Percentiles rank a stretch among this genome's conserved stretches.
Evolutionary conservation across 2,797 vertebrate genomes (phyloP).

Genomic region (Gymnothorax reevesii): DNA sequence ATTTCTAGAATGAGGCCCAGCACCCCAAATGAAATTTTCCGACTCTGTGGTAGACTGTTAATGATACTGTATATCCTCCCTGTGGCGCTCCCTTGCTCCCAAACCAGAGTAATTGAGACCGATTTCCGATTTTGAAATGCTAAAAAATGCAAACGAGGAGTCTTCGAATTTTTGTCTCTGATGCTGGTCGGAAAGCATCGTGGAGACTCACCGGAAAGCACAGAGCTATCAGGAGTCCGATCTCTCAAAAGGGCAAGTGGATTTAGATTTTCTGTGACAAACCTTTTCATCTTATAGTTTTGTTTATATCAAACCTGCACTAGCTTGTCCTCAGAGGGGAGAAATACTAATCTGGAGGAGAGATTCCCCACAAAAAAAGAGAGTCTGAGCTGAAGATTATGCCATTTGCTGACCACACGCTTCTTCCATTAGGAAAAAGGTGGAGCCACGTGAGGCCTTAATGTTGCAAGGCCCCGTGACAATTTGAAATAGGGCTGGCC

Average conservation of each 20-base stretch:
- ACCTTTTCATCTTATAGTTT: neutral
- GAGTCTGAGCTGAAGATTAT: constrained; percentile 15
- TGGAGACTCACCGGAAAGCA: neutral
- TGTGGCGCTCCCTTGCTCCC: constrained; percentile 2
- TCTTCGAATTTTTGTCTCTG: neutral
- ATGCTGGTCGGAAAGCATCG: neutral
- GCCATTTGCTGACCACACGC: constrained; percentile 4
- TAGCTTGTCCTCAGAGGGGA: neutral
- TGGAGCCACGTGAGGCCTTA: constrained; percentile 13
- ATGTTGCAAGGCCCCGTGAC: neutral
- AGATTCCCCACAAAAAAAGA: neutral
- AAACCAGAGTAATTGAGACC: constrained; percentile 21
- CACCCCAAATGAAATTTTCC: constrained; percentile 15
- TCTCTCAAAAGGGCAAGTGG: neutral
- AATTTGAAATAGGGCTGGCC: constrained; percentile 6
- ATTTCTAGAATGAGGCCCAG: neutral
- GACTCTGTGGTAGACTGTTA: neutral
- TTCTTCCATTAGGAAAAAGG: constrained; percentile 17
- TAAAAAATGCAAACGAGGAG: neutral
- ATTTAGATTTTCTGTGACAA: neutral
- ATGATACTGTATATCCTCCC: constrained; percentile 19
- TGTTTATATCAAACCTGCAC: constrained; percentile 9
- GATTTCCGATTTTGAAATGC: neutral
- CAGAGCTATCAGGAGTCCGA: neutral
- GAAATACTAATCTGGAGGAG: neutral